A percentile compares a stretch with the other conserved stretches of the same genome.
phyloP scores from a whole-genome alignment of 1,140 invertebrate species.

The Solenopsis invicta region DNA sequence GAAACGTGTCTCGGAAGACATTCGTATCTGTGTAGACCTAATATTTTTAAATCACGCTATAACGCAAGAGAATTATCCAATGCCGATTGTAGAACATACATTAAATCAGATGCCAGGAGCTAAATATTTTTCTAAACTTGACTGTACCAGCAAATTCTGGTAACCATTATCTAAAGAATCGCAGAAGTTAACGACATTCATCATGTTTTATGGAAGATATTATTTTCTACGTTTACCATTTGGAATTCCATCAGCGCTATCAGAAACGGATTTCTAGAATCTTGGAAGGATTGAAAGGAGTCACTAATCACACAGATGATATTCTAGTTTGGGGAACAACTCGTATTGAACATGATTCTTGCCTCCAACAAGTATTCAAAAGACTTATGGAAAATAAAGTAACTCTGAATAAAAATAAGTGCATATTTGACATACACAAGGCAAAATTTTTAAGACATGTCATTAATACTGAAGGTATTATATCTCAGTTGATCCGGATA shows the following conservation, averaged over 20 bases:
- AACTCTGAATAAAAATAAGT: not conserved
- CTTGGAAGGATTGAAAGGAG: not conserved
- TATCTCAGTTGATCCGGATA: constrained; percentile 27
- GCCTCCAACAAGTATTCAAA: not conserved
- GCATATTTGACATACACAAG: constrained; percentile 21
- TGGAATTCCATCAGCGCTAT: not conserved
- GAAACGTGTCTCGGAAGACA: not conserved
- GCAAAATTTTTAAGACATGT: constrained; percentile 37
- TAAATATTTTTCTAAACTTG: constrained; percentile 3
- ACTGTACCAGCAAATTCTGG: not conserved
- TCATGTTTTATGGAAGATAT: not conserved
- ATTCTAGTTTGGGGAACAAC: not conserved
- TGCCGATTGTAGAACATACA: not conserved
- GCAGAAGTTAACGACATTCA: not conserved
- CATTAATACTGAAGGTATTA: constrained; percentile 24
- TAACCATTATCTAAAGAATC: not conserved
- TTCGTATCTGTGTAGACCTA: not conserved
- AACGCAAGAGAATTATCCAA: not conserved
- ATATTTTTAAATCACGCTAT: not conserved
- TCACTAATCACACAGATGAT: not conserved
- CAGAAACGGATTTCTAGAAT: not conserved
- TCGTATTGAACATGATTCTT: not conserved
- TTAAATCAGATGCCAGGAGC: not conserved
- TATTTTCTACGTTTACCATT: not conserved
- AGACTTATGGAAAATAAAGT: not conserved